Conservation (phyloP, 2,113 vertebrate genomes). For the Phalacrocorax brasilianus region DNA sequence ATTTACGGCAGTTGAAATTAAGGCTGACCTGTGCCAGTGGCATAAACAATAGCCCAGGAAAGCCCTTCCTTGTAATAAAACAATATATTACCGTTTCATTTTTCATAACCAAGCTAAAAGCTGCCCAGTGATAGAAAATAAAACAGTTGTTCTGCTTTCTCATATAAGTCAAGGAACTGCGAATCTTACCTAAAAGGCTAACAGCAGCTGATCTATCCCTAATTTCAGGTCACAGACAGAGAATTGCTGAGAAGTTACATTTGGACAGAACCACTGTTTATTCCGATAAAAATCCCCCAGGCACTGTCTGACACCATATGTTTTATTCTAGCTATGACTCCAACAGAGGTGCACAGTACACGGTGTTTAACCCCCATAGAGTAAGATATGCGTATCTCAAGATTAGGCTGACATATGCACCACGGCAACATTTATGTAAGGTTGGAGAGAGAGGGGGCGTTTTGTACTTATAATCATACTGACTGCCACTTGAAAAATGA, state of each 20-base stretch:
- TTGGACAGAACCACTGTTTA: slow-evolving; percentile 19
- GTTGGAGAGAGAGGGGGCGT: not conserved
- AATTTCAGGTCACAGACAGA: slow-evolving; percentile 32
- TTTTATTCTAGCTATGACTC: slow-evolving; percentile 14
- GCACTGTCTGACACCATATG: slow-evolving; percentile 29
- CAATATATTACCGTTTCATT: not conserved
- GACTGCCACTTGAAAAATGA: not conserved
- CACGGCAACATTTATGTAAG: not conserved
- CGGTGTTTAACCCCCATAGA: not conserved
- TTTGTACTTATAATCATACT: not conserved
- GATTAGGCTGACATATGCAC: not conserved
- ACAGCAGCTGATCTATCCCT: not conserved
- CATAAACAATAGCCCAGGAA: slow-evolving; percentile 14
- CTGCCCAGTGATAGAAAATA: not conserved
- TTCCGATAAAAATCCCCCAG: slow-evolving; percentile 2
- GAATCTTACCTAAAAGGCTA: slow-evolving; percentile 3
- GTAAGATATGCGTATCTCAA: not conserved
- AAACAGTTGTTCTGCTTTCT: not conserved
- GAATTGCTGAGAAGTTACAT: slow-evolving; percentile 8
- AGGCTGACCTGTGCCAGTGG: not conserved
- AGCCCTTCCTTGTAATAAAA: not conserved
- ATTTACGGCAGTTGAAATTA: not conserved
- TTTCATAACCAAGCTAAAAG: slow-evolving; percentile 1
- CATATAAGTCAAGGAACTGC: not conserved
- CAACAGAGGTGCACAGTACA: not conserved